Evolutionary conservation across 2,888 invertebrate genomes (phyloP), one percentile per base, ranked within the genome.

Genomic region (Globia sparganii): DNA sequence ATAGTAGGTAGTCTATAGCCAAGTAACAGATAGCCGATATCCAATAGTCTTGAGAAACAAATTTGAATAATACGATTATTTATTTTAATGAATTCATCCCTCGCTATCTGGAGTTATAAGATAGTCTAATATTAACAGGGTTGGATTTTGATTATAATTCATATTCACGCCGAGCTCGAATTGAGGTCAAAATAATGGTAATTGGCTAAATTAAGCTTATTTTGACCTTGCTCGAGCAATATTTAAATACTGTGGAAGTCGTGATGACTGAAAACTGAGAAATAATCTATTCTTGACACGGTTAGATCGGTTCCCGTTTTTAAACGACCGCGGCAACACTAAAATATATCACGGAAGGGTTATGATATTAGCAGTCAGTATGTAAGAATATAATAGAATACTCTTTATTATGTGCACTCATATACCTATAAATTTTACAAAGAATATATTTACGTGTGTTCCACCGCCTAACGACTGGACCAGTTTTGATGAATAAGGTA

Each of bases 61-160:
- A 68, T 67, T 77, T 64, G 64, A 72, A 80, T 72, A 75, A 80
- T 75, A 56, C 59, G 37, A 75, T 75, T 69, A 66, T 34, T 4
- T 31, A 72, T 56, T 76, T 40, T 66, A 72, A 72, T 72, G 56
- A 69, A 69, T 49, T 69, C 31, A 31, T 69, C 46, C 4, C 25
- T 53, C 21, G 61, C 31, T 37, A 37, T 76, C 68, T 70, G 28
- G 6, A 40, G 6, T 56, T 72, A 66, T 67, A 68, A 59, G 61
- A 61, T 56, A 72, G 46, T 62, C 59, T 37, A 78, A 66, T 74
- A 58, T 49, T 4, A 15, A 56, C 2, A 18, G 18, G 15, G 21
- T 31, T 53, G 18, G 34, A 53, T 71, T 70, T 74, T 21, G 5
- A 67, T 64, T 67, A 62, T 31, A 49, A 49, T 77, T 72, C 15